Base-by-base conservation (phyloP, 2,113 vertebrate species). In the Triplophysa dalaica region DNA sequence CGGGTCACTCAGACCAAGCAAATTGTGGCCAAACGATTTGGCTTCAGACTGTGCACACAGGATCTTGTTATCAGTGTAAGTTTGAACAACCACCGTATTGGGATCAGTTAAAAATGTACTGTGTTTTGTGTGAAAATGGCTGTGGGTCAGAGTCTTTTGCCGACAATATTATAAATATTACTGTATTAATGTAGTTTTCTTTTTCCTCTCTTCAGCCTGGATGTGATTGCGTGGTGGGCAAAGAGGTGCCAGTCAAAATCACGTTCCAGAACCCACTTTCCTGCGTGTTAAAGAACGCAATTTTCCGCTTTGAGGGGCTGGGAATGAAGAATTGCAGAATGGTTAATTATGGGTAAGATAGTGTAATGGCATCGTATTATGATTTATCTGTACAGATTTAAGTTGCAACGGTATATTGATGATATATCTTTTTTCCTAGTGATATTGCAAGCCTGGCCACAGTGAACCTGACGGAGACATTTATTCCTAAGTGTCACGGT, bases 21-120 rank as follows among this genome's bases (percentile, higher is more conserved):
- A 85, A 90, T 94, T 77, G 84, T 97, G 24, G 95, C 95, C 75
- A 96, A 93, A 43, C 94, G 95, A 88, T 95, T 94, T 82, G 94
- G 85, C 41, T 96, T 97, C 87, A 90, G 95, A 24, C 89, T 96
- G 80, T 87, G 91, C 0, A 93, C 93, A 2, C 95, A 95, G 0
- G 91, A 94, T 75, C 94, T 97, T 8, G 43, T 33, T 64, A 68
- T 92, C 9, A 85, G 85, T 78, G 91, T 93, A 58, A 81, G 22
- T 10, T 19, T 17, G 16, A 73, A 26, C 9, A n/a, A 10, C 16
- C 52, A 48, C 13, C 29, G 1, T 29, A 29, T 54, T 17, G 33
- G 33, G 33, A 38, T 38, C 33, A 38, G 33, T 38, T 38, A 38
- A 33, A 33, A 33, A 38, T 38, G 0, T 7, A 38, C 5, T 38